Percentiles rank a stretch among this genome's conserved stretches.
phyloP scores from a whole-genome alignment of 2,888 invertebrate genomes.

The Margaritifera margaritifera region DNA sequence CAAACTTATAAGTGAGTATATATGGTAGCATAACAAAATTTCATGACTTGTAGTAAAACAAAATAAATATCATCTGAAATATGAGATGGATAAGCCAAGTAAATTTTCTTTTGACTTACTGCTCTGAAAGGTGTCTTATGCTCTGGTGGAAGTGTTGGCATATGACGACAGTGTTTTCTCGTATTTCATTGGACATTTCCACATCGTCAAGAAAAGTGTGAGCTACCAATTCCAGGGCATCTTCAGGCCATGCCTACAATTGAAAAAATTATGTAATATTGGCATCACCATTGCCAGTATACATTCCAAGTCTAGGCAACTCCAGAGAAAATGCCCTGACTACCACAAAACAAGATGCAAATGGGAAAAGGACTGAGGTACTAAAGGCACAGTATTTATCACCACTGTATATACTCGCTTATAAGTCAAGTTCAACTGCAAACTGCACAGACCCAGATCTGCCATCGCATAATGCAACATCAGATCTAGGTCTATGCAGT shows the following conservation, averaged over 20 bases:
- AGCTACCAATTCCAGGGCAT: slow-evolving; percentile 71
- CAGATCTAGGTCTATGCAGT: no score
- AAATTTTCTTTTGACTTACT: slow-evolving; percentile 42
- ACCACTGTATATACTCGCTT: no score
- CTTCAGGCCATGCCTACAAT: slow-evolving; percentile 75
- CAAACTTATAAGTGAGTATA: no score
- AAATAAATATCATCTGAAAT: no score
- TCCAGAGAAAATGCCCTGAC: background rate
- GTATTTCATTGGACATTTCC: slow-evolving; percentile 68
- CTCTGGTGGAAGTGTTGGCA: slow-evolving; percentile 72
- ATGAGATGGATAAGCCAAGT: background rate
- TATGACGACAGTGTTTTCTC: slow-evolving; percentile 69
- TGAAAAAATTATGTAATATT: slow-evolving; percentile 3
- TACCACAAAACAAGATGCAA: no score
- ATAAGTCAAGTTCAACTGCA: no score
- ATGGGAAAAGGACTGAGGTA: no score
- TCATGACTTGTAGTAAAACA: no score
- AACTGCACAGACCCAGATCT: no score
- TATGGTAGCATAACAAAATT: no score
- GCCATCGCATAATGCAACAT: no score
- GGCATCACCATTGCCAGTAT: background rate
- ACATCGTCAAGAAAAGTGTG: slow-evolving; percentile 72
- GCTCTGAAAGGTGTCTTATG: slow-evolving; percentile 66
- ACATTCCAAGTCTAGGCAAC: background rate
- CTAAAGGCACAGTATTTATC: no score